These are phyloP conservation scores for Eudiplozoon nipponicum DNA, from an alignment of 2,888 invertebrate species.

Conservation along the genomic window DNA sequence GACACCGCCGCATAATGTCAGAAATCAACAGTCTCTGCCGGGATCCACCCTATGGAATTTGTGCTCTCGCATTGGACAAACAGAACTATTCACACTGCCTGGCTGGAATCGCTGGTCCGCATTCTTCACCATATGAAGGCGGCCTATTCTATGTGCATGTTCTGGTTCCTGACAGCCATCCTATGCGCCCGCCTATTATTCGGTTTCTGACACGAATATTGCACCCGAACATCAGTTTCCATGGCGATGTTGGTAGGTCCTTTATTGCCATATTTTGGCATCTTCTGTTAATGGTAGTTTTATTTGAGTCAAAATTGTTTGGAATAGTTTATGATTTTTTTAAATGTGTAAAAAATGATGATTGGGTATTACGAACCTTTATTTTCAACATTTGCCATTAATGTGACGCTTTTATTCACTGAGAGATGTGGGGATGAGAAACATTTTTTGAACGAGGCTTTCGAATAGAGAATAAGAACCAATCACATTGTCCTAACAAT, in stretches of 20 bases:
- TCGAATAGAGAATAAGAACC: too few relatives aligned
- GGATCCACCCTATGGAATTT: conserved; percentile 54
- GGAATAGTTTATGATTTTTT: too few relatives aligned
- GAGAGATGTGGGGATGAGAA: too few relatives aligned
- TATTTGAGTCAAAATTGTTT: too few relatives aligned
- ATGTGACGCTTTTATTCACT: too few relatives aligned
- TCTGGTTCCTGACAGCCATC: conserved; percentile 48
- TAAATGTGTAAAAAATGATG: too few relatives aligned
- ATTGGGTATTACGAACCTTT: too few relatives aligned
- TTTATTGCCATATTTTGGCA: too few relatives aligned
- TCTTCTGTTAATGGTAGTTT: too few relatives aligned
- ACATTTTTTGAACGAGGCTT: too few relatives aligned
- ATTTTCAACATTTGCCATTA: too few relatives aligned
- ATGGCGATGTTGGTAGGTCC: conserved; percentile 78
- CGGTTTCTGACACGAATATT: conserved; percentile 53
- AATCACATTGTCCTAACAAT: too few relatives aligned
- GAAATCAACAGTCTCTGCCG: conserved; percentile 34
- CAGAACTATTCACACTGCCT: conserved; percentile 67
- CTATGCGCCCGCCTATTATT: conserved; percentile 59
- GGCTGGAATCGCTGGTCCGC: conserved; percentile 58
- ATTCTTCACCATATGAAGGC: conserved; percentile 66
- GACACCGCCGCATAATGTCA: conserved; percentile 43
- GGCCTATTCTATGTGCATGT: conserved; percentile 61
- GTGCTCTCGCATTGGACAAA: conserved; percentile 45
- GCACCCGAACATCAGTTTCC: conserved; percentile 68